Conservation (phyloP, 2,797 vertebrate genomes). For the Oreochromis mossambicus region DNA sequence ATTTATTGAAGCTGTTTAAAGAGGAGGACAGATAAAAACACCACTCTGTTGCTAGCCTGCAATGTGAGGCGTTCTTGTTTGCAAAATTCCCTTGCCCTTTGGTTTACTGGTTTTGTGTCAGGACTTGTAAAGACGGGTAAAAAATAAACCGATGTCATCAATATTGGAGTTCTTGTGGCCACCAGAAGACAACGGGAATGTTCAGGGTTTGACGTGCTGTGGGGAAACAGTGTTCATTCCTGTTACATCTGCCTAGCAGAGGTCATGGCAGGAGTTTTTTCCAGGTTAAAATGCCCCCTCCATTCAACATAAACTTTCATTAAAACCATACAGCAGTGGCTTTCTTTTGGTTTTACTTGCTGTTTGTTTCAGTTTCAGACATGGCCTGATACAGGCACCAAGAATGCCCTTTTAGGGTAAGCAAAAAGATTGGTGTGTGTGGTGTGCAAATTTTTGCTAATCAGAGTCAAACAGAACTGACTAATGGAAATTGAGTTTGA, state of each 20-base stretch:
- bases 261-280: neutral
- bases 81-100: neutral
- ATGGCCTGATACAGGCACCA: neutral
- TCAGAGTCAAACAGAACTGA: neutral
- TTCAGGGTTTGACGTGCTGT: neutral
- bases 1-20: constrained; percentile 8
- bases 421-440: neutral
- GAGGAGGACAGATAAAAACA: neutral
- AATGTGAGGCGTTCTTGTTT: neutral
- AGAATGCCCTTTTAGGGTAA: neutral
- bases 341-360: neutral
- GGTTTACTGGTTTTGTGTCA: neutral
- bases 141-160: neutral
- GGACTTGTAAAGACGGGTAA: neutral
- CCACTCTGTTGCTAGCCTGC: neutral
- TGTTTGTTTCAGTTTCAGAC: neutral
- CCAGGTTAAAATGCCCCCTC: neutral
- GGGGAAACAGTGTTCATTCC: neutral
- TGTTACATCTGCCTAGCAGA: neutral
- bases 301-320: neutral
- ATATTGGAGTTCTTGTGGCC: neutral
- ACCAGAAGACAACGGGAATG: neutral
- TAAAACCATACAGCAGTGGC: neutral
- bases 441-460: neutral
- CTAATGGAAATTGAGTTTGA: neutral